Percentiles rank a stretch among this genome's conserved stretches.
Conservation (phyloP, 1,140 invertebrate genomes). For the Heliconius hewitsoni region DNA sequence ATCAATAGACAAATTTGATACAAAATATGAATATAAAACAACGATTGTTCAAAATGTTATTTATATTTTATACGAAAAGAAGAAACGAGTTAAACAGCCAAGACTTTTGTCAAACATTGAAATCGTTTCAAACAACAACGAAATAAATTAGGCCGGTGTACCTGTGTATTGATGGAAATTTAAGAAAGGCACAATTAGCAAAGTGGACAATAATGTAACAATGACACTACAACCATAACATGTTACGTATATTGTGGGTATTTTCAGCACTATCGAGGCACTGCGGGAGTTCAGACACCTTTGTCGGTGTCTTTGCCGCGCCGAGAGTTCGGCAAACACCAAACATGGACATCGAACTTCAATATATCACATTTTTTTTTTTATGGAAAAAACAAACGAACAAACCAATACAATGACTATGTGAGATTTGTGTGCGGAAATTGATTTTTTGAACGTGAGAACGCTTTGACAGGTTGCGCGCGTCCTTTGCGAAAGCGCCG, state of each 20-base stretch:
- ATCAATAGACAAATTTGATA: no score
- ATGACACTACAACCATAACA: constrained; percentile 71
- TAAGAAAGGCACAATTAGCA: constrained; percentile 53
- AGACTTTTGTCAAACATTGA: neutral
- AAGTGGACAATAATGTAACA: constrained; percentile 60
- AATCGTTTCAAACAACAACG: neutral
- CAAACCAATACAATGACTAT: constrained; percentile 67
- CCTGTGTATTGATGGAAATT: constrained; percentile 26
- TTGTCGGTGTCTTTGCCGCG: constrained; percentile 52
- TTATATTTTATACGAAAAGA: neutral
- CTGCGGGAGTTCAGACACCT: constrained; percentile 56
- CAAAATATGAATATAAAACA: no score
- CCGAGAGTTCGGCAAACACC: constrained; percentile 44
- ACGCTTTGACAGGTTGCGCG: constrained; percentile 70
- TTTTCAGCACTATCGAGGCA: constrained; percentile 72
- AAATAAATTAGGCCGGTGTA: constrained; percentile 21
- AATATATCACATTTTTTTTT: constrained; percentile 61
- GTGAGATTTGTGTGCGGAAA: constrained; percentile 79
- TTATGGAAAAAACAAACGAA: no score
- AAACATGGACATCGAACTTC: constrained; percentile 55
- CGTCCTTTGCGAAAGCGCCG: constrained; percentile 40
- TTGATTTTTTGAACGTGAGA: constrained; percentile 78
- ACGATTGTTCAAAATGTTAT: no score
- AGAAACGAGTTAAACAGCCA: neutral
- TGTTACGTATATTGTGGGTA: constrained; percentile 68